Percentiles rank a stretch among this genome's conserved stretches.
These are phyloP conservation scores for Saturnia pavonia DNA, from an alignment of 2,888 invertebrate genomes.

Conservation along the genomic window DNA sequence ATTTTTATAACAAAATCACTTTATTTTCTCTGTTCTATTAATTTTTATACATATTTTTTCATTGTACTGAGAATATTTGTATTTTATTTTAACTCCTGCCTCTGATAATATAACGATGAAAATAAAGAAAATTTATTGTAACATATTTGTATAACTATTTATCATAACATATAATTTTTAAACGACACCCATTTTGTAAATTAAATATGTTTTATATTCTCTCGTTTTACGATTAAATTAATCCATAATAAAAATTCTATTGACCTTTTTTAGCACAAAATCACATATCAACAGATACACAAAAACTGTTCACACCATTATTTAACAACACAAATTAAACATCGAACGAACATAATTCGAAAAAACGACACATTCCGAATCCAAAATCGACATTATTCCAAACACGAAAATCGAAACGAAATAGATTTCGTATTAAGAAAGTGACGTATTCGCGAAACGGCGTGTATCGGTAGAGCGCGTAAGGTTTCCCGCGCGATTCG, in stretches of 20 bases:
- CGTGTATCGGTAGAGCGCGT: conserved; percentile 25
- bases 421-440: conserved; percentile 25
- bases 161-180: background rate
- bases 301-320: conserved; percentile 23
- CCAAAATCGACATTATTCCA: background rate
- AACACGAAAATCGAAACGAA: background rate
- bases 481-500: conserved; percentile 48
- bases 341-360: background rate
- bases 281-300: conserved; percentile 31
- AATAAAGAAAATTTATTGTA: too few relatives aligned
- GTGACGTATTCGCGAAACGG: conserved; percentile 31
- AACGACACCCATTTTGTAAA: background rate
- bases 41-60: too few relatives aligned
- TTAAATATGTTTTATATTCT: background rate
- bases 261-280: conserved; percentile 10
- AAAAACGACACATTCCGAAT: background rate
- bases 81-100: too few relatives aligned
- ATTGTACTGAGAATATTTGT: too few relatives aligned
- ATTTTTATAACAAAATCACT: too few relatives aligned
- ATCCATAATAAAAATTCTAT: background rate
- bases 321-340: background rate
- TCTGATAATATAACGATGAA: too few relatives aligned
- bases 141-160: background rate
- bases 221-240: background rate
- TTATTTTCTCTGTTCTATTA: too few relatives aligned